phyloP scores from a whole-genome alignment of 2,888 invertebrate genomes.

The Chrysolina americana region DNA sequence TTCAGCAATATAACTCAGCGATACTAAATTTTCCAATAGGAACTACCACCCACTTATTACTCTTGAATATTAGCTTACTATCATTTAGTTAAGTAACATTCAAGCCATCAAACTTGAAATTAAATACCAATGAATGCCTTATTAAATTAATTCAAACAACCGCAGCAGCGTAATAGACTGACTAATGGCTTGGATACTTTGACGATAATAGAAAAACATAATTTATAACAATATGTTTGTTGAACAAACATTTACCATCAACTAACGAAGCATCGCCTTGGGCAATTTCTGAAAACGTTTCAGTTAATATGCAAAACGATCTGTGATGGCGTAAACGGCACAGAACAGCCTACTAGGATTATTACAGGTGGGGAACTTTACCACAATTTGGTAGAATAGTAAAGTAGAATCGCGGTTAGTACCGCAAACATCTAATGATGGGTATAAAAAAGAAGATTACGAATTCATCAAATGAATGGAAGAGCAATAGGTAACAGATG shows the following conservation, averaged over 20 bases:
- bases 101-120: neutral
- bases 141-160: constrained; percentile 17
- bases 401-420: no score
- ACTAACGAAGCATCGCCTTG: neutral
- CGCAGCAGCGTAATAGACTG: constrained; percentile 8
- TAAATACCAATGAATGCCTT: constrained; percentile 18
- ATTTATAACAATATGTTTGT: constrained; percentile 23
- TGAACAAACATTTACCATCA: constrained; percentile 12
- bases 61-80: no score
- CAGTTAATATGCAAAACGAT: constrained; percentile 20
- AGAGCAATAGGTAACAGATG: no score
- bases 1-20: neutral
- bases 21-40: no score
- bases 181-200: constrained; percentile 6
- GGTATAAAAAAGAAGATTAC: no score
- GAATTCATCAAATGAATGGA: no score
- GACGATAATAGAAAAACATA: constrained; percentile 22
- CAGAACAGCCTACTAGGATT: neutral
- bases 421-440: no score
- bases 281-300: constrained; percentile 13
- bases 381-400: neutral
- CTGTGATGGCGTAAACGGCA: neutral
- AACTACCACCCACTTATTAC: no score
- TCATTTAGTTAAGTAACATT: neutral
- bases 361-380: constrained; percentile 3